Conservation (phyloP, 2,888 invertebrate species). For the Platycheirus albimanus region DNA sequence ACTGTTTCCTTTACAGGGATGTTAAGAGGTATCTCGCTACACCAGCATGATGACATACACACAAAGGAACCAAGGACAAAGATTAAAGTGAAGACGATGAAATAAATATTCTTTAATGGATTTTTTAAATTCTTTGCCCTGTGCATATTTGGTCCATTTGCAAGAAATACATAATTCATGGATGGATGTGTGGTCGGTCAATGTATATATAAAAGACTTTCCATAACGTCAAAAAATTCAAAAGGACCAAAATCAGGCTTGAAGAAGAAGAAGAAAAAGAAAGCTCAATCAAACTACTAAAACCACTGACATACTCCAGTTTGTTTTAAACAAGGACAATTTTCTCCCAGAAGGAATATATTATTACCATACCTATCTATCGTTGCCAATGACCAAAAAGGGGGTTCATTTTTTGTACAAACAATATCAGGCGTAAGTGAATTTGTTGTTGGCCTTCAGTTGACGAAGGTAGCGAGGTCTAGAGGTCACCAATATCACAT, state of each 20-base stretch:
- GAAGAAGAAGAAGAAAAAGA: too few relatives aligned
- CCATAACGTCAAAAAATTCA: background rate
- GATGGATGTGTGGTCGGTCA: background rate
- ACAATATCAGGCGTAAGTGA: conserved; percentile 4
- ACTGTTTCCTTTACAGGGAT: background rate
- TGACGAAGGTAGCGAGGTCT: conserved; percentile 24
- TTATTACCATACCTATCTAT: too few relatives aligned
- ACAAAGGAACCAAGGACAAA: background rate
- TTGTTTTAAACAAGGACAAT: too few relatives aligned
- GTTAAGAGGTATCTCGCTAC: background rate
- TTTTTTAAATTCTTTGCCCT: conserved; percentile 30
- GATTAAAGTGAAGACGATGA: conserved; percentile 9
- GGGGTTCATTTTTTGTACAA: background rate
- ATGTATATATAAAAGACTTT: background rate
- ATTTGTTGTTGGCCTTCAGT: background rate
- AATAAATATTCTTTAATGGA: conserved; percentile 63
- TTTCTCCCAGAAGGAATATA: too few relatives aligned
- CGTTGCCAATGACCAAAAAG: background rate
- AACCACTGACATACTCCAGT: too few relatives aligned
- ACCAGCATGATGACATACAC: too few relatives aligned
- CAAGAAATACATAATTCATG: conserved; percentile 26
- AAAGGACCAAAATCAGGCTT: background rate
- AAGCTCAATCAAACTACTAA: too few relatives aligned
- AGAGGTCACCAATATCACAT: conserved; percentile 11
- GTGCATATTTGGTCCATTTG: conserved; percentile 29